Conservation (phyloP, 2,888 invertebrate species). For the Machimus atricapillus region DNA sequence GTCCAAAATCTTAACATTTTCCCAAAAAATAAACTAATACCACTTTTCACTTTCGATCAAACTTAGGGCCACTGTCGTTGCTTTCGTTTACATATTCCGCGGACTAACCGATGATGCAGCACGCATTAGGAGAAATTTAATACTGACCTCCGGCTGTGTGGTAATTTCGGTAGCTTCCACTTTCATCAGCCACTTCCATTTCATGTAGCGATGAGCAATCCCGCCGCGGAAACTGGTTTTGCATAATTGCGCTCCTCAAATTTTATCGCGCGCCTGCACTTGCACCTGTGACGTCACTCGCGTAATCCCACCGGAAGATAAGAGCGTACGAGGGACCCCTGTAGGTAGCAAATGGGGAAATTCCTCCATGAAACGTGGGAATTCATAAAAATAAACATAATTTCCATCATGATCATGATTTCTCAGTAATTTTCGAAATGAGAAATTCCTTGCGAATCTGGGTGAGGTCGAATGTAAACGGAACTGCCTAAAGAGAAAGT, state of each 20-base stretch:
- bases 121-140: neutral
- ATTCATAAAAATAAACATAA: neutral
- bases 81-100: neutral
- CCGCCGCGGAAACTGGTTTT: neutral
- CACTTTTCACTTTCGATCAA: conserved; percentile 2
- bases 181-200: conserved; percentile 20
- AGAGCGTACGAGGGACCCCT: neutral
- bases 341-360: neutral
- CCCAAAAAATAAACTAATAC: neutral
- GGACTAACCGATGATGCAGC: neutral
- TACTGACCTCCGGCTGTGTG: conserved; percentile 4
- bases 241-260: neutral
- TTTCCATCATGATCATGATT: neutral
- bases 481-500: conserved; percentile 6
- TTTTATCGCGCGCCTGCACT: neutral
- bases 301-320: neutral
- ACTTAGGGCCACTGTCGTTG: neutral
- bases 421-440: neutral
- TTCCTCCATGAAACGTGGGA: neutral
- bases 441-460: neutral
- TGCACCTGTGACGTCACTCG: neutral
- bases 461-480: neutral
- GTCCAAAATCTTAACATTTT: neutral
- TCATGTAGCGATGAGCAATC: neutral
- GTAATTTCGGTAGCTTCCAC: neutral